Evolutionary conservation across 2,113 vertebrate genomes (phyloP).

Genomic region (Myotis lucifugus): DNA sequence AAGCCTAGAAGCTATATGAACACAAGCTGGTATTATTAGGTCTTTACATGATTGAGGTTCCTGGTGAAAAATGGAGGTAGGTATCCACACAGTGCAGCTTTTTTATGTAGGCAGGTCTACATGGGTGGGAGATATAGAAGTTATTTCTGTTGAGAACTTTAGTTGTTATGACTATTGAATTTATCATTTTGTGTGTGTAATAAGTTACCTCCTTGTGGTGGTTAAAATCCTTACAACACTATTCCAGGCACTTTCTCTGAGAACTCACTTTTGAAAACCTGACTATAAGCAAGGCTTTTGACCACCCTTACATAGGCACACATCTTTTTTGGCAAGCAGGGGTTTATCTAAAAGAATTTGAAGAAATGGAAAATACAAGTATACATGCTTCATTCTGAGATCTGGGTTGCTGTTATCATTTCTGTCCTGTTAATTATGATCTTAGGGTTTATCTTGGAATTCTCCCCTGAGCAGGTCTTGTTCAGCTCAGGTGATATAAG

Average conservation of each 20-base stretch:
- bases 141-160: not conserved
- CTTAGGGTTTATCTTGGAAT: not conserved
- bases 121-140: not conserved
- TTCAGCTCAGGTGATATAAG: not conserved
- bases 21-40: not conserved
- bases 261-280: conserved; percentile 11
- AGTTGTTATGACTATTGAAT: not conserved
- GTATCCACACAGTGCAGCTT: not conserved
- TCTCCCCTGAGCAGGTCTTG: not conserved
- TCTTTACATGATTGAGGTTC: not conserved
- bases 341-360: not conserved
- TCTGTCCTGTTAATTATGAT: not conserved
- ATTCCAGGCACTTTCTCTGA: not conserved
- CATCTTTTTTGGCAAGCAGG: conserved; percentile 6
- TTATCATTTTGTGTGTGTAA: not conserved
- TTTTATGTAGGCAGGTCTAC: not conserved
- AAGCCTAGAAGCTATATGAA: conserved; percentile 15
- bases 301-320: not conserved
- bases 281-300: not conserved
- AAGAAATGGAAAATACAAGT: conserved; percentile 7
- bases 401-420: not conserved
- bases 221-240: conserved; percentile 29
- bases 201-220: not conserved
- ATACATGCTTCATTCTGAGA: not conserved
- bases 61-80: not conserved